Percentiles rank a stretch among this genome's conserved stretches.
phyloP scores from a whole-genome alignment of 2,888 invertebrate genomes.

The Acronicta psi region DNA sequence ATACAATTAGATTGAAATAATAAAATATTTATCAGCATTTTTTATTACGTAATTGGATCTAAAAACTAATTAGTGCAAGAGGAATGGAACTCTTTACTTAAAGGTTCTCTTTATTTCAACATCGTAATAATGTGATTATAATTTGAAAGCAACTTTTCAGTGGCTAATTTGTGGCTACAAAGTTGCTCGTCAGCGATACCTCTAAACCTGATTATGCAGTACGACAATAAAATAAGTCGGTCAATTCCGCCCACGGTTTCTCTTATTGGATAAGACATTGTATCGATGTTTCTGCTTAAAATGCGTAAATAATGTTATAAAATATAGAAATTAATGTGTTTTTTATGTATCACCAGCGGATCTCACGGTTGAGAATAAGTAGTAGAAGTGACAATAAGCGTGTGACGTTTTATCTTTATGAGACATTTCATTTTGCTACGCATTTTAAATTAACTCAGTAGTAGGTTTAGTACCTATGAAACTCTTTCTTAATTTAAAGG shows the following conservation, averaged over 20 bases:
- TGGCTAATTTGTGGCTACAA: constrained; percentile 19
- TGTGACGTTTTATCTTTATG: constrained; percentile 15
- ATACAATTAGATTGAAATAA: too few species aligned
- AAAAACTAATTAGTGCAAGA: too few species aligned
- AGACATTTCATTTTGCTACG: constrained; percentile 18
- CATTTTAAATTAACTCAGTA: constrained; percentile 10
- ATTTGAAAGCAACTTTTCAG: constrained; percentile 29
- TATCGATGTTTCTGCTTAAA: constrained; percentile 48
- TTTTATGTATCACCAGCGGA: constrained; percentile 45
- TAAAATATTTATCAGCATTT: too few species aligned
- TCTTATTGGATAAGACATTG: constrained; percentile 60
- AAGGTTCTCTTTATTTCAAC: too few species aligned
- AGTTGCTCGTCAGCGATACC: constrained; percentile 35
- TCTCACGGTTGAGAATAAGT: constrained; percentile 36
- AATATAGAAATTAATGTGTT: constrained; percentile 52
- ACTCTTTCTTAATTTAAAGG: not conserved
- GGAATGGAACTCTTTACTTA: too few species aligned
- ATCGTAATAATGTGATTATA: not conserved
- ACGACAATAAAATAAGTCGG: constrained; percentile 59
- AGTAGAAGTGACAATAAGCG: constrained; percentile 15
- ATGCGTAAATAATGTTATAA: constrained; percentile 56
- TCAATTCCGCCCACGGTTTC: constrained; percentile 59
- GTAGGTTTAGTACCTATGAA: not conserved
- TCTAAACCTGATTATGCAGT: constrained; percentile 51
- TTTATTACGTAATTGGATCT: too few species aligned